phyloP scores from a whole-genome alignment of 2,888 invertebrate species.

The Horisme vitalbata region DNA sequence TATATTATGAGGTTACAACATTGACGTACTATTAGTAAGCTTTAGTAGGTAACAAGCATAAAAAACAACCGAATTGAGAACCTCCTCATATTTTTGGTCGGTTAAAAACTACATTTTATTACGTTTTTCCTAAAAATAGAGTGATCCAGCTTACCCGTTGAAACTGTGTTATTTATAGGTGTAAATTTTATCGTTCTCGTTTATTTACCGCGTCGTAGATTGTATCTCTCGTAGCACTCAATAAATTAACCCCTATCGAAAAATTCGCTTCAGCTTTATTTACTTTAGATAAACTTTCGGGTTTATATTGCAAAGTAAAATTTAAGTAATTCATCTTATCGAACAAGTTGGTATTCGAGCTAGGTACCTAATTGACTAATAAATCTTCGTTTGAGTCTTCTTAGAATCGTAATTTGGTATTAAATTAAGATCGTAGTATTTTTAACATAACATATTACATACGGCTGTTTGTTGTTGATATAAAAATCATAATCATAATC shows the following conservation, averaged over 20 bases:
- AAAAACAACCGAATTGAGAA: too few species aligned
- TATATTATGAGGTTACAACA: too few species aligned
- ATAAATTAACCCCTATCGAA: constrained; percentile 19
- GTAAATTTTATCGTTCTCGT: constrained; percentile 8
- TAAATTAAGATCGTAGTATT: not conserved
- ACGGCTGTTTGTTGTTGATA: too few species aligned
- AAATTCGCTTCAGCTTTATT: constrained; percentile 21
- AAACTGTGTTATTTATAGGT: not conserved
- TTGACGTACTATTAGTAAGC: too few species aligned
- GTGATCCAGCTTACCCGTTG: not conserved
- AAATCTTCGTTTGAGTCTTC: constrained; percentile 2
- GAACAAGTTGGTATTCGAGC: constrained; percentile 4
- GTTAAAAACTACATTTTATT: too few species aligned
- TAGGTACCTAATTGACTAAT: constrained; percentile 1
- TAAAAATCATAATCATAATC: too few species aligned
- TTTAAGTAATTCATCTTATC: constrained; percentile 4
- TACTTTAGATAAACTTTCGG: not conserved
- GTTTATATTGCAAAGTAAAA: constrained; percentile 1
- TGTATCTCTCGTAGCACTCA: constrained; percentile 17
- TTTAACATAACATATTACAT: too few species aligned
- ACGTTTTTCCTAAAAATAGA: not conserved
- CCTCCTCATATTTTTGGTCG: too few species aligned
- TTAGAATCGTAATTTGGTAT: not conserved
- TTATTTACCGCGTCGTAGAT: constrained; percentile 6
- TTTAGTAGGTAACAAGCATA: too few species aligned